A percentile compares a stretch with the other conserved stretches of the same genome.
phyloP scores from a whole-genome alignment of 2,797 vertebrate genomes.

The Hemibagrus guttatus region DNA sequence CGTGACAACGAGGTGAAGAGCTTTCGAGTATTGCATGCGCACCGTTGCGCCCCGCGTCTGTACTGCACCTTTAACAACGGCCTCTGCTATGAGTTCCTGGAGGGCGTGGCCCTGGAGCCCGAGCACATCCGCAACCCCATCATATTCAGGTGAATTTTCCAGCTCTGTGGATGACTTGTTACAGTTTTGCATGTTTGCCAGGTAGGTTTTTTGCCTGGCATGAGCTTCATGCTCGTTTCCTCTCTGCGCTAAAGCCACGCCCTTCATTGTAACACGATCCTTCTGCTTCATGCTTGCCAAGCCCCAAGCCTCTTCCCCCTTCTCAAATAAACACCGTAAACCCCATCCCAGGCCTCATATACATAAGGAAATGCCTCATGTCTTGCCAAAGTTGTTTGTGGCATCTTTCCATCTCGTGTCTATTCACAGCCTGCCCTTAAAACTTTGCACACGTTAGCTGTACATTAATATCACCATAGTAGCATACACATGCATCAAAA shows the following conservation, averaged over 20 bases:
- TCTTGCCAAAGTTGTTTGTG: conserved; percentile 13
- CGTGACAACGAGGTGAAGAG: conserved; percentile 96
- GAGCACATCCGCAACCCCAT: conserved; percentile 87
- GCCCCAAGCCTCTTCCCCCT: not conserved
- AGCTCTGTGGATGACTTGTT: not conserved
- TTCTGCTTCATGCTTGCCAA: conserved; percentile 14
- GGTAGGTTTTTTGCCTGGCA: not conserved
- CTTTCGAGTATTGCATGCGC: conserved; percentile 89
- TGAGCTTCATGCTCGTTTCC: conserved; percentile 9
- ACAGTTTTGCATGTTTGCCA: conserved; percentile 5
- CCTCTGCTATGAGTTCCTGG: conserved; percentile 94
- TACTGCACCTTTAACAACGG: conserved; percentile 98
- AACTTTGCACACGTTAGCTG: not conserved
- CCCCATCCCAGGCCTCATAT: conserved; percentile 1
- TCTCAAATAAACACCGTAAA: not conserved
- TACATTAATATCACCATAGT: not conserved
- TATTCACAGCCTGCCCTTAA: conserved; percentile 18
- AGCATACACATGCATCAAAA: not conserved
- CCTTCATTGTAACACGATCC: conserved; percentile 31
- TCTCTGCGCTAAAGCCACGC: not conserved
- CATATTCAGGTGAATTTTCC: conserved; percentile 81
- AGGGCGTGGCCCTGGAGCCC: conserved; percentile 89
- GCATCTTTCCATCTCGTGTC: conserved; percentile 30
- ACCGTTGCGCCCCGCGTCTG: conserved; percentile 90
- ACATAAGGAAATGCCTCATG: conserved; percentile 17